These are phyloP conservation scores for Pocota personata DNA, from an alignment of 2,888 invertebrate species.

Conservation along the genomic window DNA sequence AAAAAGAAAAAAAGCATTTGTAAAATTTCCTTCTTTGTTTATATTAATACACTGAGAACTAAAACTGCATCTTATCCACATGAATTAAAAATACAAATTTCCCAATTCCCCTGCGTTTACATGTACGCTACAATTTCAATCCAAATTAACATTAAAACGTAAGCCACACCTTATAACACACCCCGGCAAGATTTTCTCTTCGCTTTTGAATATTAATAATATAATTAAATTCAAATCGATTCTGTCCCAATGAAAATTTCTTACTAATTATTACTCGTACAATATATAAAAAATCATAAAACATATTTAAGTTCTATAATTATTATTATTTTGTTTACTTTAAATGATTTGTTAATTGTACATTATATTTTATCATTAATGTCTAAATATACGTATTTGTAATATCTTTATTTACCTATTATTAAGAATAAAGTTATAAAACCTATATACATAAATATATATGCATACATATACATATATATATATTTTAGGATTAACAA, in stretches of 20 bases:
- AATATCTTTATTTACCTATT: constrained; percentile 51
- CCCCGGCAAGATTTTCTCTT: background rate
- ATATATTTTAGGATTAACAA: constrained; percentile 51
- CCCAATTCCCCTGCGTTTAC: too few relatives aligned
- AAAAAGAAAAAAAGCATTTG: too few relatives aligned
- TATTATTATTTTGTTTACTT: constrained; percentile 13
- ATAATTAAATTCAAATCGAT: background rate
- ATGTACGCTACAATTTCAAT: too few relatives aligned
- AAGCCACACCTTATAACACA: background rate
- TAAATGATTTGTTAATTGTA: constrained; percentile 55
- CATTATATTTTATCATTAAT: constrained; percentile 49
- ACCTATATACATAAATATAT: constrained; percentile 29
- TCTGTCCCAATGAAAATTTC: background rate
- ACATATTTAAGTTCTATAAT: background rate
- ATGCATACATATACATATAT: constrained; percentile 38
- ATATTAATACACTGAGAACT: too few relatives aligned
- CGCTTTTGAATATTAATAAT: background rate
- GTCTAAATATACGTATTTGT: constrained; percentile 47
- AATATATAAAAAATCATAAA: background rate
- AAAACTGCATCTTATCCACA: too few relatives aligned
- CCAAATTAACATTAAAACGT: background rate
- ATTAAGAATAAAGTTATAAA: constrained; percentile 40
- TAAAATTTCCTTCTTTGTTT: too few relatives aligned
- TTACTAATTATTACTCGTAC: background rate
- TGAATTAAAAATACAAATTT: background rate